phyloP scores from a whole-genome alignment of 2,113 vertebrate species.

The Cynocephalus volans region DNA sequence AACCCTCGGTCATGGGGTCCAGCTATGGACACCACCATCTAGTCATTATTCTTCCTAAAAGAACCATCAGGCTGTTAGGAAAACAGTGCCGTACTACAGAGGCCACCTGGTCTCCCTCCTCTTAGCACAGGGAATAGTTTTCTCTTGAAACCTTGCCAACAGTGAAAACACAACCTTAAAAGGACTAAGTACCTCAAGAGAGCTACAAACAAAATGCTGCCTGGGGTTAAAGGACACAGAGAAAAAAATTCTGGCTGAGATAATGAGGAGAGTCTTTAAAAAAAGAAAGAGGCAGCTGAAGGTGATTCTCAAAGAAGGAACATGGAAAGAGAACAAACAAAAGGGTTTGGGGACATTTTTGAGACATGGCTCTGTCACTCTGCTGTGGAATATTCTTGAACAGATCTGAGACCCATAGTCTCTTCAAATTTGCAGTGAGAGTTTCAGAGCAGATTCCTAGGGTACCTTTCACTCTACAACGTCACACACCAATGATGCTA shows the following conservation, averaged over 20 bases:
- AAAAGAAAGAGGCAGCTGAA: neutral
- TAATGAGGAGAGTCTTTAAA: neutral
- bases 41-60: neutral
- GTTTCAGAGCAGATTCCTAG: neutral
- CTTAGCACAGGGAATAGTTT: constrained; percentile 7
- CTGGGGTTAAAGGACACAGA: neutral
- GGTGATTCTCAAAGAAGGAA: constrained; percentile 8
- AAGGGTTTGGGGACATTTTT: neutral
- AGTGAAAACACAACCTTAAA: constrained; percentile 59
- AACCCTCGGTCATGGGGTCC: neutral
- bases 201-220: neutral
- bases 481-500: neutral
- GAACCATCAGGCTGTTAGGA: neutral
- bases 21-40: neutral
- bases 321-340: neutral
- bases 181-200: neutral
- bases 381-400: neutral
- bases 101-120: neutral
- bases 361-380: neutral
- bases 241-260: neutral
- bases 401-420: neutral
- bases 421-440: constrained; percentile 29
- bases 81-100: neutral
- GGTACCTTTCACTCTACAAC: neutral
- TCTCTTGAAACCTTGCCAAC: constrained; percentile 58